These are phyloP conservation scores for Laterallus jamaicensis DNA, from an alignment of 2,113 vertebrate genomes.

Conservation along the genomic window DNA sequence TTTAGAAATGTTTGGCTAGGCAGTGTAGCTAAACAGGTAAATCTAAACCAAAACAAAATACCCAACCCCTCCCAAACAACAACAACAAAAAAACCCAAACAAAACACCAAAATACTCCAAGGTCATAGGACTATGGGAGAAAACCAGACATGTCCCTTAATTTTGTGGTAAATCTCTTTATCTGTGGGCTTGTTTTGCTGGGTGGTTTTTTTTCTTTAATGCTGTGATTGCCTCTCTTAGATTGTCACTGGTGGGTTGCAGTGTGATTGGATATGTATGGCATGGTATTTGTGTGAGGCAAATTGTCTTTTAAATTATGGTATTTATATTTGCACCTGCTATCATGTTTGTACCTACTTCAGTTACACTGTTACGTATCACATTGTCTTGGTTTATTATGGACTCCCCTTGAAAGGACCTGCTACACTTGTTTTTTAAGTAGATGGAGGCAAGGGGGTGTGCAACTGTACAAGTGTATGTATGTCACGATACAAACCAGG, in stretches of 20 bases:
- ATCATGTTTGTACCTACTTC: not conserved
- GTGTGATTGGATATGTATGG: not conserved
- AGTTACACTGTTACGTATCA: not conserved
- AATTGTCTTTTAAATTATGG: not conserved
- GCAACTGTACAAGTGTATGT: rapidly evolving
- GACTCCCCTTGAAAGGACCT: not conserved
- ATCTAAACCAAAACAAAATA: not conserved
- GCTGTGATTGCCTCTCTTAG: not conserved
- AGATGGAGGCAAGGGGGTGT: rapidly evolving
- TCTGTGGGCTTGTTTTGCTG: no score
- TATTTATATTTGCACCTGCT: not conserved
- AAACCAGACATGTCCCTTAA: not conserved
- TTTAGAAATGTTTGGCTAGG: not conserved
- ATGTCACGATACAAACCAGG: not conserved
- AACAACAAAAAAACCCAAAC: not conserved
- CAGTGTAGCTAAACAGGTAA: not conserved
- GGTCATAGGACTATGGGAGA: not conserved
- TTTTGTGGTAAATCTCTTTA: not conserved
- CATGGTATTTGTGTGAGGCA: not conserved
- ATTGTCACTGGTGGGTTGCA: not conserved
- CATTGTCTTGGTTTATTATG: not conserved
- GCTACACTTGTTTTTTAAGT: not conserved
- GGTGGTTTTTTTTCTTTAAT: not conserved
- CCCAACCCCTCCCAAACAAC: no score
- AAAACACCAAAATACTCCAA: no score